These are phyloP conservation scores for Diacarnus erythraeanus DNA, from an alignment of 37 sponge, comb jelly and placozoan genomes.

Conservation along the genomic window DNA sequence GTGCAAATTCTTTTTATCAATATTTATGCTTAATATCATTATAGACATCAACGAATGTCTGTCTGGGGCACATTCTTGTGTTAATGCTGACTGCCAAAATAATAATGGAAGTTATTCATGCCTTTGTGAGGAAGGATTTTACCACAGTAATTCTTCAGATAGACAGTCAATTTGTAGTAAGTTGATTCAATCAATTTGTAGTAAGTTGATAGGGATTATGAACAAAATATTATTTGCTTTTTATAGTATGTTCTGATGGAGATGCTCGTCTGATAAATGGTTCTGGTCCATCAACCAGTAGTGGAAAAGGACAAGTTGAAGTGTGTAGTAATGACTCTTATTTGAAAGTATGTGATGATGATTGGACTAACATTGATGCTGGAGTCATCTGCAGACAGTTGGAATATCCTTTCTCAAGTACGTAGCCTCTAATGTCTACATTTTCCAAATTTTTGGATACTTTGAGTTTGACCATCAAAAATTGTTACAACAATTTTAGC, in stretches of 20 bases:
- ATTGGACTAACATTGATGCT: conserved; percentile 28
- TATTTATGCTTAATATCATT: background rate
- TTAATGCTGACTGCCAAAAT: background rate
- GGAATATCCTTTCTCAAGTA: no score
- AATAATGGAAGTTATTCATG: background rate
- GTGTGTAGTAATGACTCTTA: conserved; percentile 31
- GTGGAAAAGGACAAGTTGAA: conserved; percentile 40
- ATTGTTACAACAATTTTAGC: background rate
- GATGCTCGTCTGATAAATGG: conserved; percentile 22
- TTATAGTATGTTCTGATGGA: conserved; percentile 27
- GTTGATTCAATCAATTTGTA: no score
- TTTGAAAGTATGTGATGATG: conserved; percentile 43
- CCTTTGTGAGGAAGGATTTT: no score
- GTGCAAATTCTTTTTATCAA: background rate
- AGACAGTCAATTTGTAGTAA: no score
- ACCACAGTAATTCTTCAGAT: background rate
- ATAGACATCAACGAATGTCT: background rate
- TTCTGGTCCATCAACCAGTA: background rate
- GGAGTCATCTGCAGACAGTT: conserved; percentile 23
- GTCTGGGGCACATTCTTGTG: background rate
- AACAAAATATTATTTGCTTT: no score
- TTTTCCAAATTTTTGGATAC: background rate
- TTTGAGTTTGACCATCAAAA: background rate
- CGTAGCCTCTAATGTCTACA: background rate
- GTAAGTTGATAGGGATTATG: no score